phyloP scores from a whole-genome alignment of 2,113 vertebrate species.

The Drymodes brunneopygia region DNA sequence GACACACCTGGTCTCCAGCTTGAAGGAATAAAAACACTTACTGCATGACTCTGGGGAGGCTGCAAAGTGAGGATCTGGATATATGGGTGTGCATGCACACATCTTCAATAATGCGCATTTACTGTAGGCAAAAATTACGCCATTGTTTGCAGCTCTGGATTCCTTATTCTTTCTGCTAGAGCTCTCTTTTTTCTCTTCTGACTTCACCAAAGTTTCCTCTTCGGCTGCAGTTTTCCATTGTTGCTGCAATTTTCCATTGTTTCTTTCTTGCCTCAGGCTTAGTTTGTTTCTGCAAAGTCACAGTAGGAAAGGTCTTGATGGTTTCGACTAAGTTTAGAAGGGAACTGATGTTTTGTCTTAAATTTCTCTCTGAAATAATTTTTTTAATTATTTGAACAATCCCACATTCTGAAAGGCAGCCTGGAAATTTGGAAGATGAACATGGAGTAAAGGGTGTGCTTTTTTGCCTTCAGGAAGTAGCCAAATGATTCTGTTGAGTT shows the following conservation, averaged over 20 bases:
- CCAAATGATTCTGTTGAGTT: neutral
- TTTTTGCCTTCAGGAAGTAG: neutral
- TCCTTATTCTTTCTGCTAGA: neutral
- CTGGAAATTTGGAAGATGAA: neutral
- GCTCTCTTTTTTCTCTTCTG: neutral
- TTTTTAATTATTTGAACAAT: neutral
- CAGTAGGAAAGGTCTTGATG: neutral
- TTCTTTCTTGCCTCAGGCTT: neutral
- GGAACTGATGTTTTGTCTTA: neutral
- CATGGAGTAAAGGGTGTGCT: neutral
- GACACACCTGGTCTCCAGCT: neutral
- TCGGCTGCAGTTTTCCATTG: neutral
- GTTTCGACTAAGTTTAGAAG: neutral
- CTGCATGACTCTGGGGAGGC: neutral
- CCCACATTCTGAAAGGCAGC: neutral
- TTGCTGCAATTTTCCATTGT: neutral
- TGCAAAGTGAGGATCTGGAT: neutral
- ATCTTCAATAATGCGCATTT: neutral
- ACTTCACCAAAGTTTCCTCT: neutral
- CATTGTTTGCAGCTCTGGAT: neutral
- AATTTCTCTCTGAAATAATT: neutral
- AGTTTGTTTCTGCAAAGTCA: neutral
- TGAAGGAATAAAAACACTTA: neutral
- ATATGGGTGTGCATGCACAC: fast-evolving
- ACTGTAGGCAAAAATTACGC: neutral